A percentile compares a stretch with the other conserved stretches of the same genome.
Evolutionary conservation across 2,888 invertebrate species (phyloP).

Genomic region (Drosophila stalkeri): DNA sequence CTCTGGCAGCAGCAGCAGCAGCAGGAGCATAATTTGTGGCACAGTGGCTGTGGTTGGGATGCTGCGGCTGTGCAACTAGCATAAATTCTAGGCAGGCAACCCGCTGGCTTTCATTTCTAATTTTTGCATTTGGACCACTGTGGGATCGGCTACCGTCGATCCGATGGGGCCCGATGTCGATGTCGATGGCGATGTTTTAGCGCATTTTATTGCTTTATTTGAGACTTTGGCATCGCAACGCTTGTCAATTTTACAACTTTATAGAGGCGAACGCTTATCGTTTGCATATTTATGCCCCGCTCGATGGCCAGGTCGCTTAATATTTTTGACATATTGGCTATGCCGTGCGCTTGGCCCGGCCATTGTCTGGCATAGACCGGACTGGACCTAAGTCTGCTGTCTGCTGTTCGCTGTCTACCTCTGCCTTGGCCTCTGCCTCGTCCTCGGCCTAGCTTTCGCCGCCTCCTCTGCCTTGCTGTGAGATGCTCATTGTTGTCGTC

Average conservation of each 20-base stretch:
- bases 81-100: conserved; percentile 68
- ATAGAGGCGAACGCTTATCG: conserved; percentile 80
- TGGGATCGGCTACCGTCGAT: conserved; percentile 52
- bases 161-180: conserved; percentile 26
- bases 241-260: conserved; percentile 82
- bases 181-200: conserved; percentile 68
- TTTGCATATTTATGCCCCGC: conserved; percentile 77
- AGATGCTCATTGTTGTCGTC: conserved; percentile 76
- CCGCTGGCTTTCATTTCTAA: conserved; percentile 80
- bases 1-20: conserved; percentile 30
- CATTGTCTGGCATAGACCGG: conserved; percentile 48
- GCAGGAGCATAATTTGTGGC: conserved; percentile 36
- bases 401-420: conserved; percentile 17
- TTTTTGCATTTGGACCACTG: conserved; percentile 76
- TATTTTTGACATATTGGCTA: conserved; percentile 84
- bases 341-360: conserved; percentile 45
- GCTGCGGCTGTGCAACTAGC: conserved; percentile 38
- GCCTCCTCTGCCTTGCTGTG: conserved; percentile 26
- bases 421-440: not conserved
- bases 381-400: conserved; percentile 37
- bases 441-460: not conserved
- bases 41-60: conserved; percentile 1
- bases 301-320: conserved; percentile 77
- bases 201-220: conserved; percentile 81
- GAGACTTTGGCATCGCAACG: conserved; percentile 71